Percentiles rank a stretch among this genome's conserved stretches.
Conservation (phyloP, 2,888 invertebrate species). For the Pherbina coryleti region DNA sequence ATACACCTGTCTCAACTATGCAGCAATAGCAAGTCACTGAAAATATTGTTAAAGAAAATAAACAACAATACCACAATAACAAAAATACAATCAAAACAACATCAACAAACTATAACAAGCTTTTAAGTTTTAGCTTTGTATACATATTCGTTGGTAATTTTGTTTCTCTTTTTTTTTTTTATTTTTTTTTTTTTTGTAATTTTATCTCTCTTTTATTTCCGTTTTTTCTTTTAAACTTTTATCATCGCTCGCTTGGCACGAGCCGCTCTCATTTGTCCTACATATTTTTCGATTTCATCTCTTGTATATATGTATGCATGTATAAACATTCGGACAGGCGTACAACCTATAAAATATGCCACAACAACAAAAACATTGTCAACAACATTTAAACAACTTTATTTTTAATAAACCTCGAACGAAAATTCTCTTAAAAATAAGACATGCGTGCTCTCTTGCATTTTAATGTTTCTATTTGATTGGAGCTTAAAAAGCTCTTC, state of each 20-base stretch:
- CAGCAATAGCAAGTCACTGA: too few relatives aligned
- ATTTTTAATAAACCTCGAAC: too few relatives aligned
- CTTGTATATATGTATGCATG: background rate
- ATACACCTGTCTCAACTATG: too few relatives aligned
- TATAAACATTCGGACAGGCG: background rate
- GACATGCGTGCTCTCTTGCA: too few relatives aligned
- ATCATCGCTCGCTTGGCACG: background rate
- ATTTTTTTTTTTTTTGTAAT: background rate
- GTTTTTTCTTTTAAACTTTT: background rate
- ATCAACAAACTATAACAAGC: background rate
- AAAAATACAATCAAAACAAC: background rate
- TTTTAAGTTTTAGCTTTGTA: background rate
- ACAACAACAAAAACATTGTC: constrained; percentile 4
- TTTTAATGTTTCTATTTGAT: too few relatives aligned
- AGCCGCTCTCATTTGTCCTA: constrained; percentile 7
- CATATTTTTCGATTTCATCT: background rate
- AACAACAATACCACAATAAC: background rate
- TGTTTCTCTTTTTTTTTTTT: background rate
- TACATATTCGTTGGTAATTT: background rate
- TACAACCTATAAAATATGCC: background rate
- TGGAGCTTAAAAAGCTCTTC: too few relatives aligned
- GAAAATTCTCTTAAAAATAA: too few relatives aligned
- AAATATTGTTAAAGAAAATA: too few relatives aligned
- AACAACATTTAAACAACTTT: constrained; percentile 4
- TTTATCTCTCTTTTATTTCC: background rate